A percentile compares a stretch with the other conserved stretches of the same genome.
These are phyloP conservation scores for Piscicola geometra DNA, from an alignment of 2,888 invertebrate species.

Conservation along the genomic window DNA sequence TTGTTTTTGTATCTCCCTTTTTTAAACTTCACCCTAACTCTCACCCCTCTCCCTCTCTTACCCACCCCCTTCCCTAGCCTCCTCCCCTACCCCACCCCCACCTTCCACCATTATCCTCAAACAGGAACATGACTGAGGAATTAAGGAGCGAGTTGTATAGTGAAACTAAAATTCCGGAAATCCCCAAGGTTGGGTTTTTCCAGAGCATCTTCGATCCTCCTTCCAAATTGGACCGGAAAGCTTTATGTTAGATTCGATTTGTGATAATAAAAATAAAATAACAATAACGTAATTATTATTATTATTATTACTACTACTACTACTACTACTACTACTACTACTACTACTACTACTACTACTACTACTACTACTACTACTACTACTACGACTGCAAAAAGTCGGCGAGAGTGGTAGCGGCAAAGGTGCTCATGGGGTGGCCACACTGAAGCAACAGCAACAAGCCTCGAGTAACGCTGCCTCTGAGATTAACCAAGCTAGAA, in stretches of 20 bases:
- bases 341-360: too few relatives aligned
- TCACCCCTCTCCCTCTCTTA: not conserved
- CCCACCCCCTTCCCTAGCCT: not conserved
- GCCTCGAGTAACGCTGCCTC: not conserved
- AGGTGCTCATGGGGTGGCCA: not conserved
- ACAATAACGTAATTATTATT: not conserved
- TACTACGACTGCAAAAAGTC: not conserved
- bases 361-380: not conserved
- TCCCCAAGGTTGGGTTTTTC: conserved; percentile 14
- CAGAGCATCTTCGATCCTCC: conserved; percentile 19
- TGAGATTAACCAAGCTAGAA: conserved; percentile 10
- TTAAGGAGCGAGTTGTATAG: not conserved
- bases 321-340: conserved; percentile 21
- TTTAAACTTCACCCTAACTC: conserved; percentile 29
- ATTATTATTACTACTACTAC: conserved; percentile 22
- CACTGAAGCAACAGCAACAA: not conserved
- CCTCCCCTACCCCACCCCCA: not conserved
- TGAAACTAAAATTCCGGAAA: conserved; percentile 5
- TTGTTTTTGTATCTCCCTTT: not conserved
- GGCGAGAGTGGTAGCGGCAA: conserved; percentile 19
- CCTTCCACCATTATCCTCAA: not conserved
- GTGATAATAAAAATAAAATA: conserved; percentile 15
- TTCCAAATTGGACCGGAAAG: not conserved
- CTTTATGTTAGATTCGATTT: too few relatives aligned
- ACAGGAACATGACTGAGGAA: not conserved